Conservation (phyloP, 2,113 vertebrate genomes). For the Callorhinus ursinus region DNA sequence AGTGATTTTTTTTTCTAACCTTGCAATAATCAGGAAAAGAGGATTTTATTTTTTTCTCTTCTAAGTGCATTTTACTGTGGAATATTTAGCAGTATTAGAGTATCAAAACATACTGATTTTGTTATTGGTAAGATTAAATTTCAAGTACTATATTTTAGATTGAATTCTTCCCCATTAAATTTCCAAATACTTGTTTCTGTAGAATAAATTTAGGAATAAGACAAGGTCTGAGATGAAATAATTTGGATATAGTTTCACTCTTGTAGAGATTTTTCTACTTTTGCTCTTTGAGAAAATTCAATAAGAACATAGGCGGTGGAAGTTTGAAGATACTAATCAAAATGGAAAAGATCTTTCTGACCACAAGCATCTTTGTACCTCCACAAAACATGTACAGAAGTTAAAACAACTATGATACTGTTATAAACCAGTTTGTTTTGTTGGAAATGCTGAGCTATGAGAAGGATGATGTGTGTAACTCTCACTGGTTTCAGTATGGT, state of each 20-base stretch:
- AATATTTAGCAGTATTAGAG: constrained; percentile 56
- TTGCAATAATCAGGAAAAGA: constrained; percentile 43
- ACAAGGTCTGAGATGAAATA: constrained; percentile 13
- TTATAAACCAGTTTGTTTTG: not conserved
- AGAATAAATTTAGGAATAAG: constrained; percentile 36
- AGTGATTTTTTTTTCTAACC: constrained; percentile 30
- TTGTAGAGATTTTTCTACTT: not conserved
- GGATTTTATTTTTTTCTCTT: constrained; percentile 54
- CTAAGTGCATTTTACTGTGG: constrained; percentile 58
- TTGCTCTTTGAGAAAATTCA: constrained; percentile 29
- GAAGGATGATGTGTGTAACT: not conserved
- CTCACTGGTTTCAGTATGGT: not conserved
- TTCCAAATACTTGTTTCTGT: constrained; percentile 12
- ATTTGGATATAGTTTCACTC: not conserved
- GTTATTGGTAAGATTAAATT: constrained; percentile 40
- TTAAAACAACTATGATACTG: not conserved
- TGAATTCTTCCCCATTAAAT: not conserved
- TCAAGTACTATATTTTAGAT: constrained; percentile 36
- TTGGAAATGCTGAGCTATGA: not conserved
- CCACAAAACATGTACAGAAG: not conserved
- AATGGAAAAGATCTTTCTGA: constrained; percentile 21
- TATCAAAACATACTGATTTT: constrained; percentile 44
- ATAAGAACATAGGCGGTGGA: not conserved
- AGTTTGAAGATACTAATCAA: constrained; percentile 41
- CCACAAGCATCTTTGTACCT: not conserved